Conservation (phyloP, 2,888 invertebrate genomes). For the Lissonota sp. region DNA sequence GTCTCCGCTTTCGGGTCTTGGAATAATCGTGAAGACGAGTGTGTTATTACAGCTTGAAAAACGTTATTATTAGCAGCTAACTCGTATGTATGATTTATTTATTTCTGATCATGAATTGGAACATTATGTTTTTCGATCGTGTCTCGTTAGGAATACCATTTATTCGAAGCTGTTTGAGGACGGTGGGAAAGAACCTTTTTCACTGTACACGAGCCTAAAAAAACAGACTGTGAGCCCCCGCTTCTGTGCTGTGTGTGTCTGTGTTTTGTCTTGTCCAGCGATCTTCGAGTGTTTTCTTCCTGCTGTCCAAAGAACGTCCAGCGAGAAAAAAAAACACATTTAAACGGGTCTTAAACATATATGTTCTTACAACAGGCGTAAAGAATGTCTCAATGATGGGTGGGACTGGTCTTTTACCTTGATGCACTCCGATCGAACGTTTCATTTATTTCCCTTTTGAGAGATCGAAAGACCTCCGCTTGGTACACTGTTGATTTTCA, state of each 20-base stretch:
- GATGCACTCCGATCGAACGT: neutral
- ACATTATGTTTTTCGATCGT: constrained; percentile 34
- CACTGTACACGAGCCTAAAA: constrained; percentile 50
- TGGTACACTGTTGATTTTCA: constrained; percentile 35
- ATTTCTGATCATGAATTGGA: constrained; percentile 1
- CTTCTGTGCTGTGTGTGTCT: neutral
- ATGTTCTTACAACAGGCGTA: constrained; percentile 19
- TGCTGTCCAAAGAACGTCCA: constrained; percentile 19
- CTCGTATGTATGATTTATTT: neutral
- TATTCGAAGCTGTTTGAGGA: neutral
- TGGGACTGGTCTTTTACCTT: constrained; percentile 24
- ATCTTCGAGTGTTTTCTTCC: constrained; percentile 64
- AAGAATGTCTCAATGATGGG: constrained; percentile 44
- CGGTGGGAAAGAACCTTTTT: constrained; percentile 55
- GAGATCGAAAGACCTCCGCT: neutral
- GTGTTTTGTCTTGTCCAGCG: constrained; percentile 29
- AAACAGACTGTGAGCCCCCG: constrained; percentile 39
- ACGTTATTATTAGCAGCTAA: neutral
- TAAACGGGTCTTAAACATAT: constrained; percentile 13
- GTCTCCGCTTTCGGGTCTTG: neutral
- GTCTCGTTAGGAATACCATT: constrained; percentile 4
- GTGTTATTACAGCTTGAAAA: neutral
- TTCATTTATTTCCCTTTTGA: constrained; percentile 9
- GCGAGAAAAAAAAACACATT: constrained; percentile 39
- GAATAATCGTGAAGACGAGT: neutral